A percentile compares a stretch with the other conserved stretches of the same genome.
These are phyloP conservation scores for Aleiodes leptofemur DNA, from an alignment of 2,888 invertebrate genomes.

Conservation along the genomic window DNA sequence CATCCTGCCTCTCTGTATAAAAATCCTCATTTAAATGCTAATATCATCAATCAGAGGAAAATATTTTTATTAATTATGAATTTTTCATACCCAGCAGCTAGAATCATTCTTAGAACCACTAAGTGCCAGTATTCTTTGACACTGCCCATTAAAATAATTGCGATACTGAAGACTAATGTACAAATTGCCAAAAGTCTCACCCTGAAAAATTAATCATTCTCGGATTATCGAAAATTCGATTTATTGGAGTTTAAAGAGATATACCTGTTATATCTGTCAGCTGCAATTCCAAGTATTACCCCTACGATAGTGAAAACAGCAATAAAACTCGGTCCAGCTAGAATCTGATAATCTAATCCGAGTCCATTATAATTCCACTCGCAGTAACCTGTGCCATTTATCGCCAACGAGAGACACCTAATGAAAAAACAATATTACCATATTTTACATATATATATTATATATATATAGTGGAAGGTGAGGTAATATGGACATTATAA, in stretches of 20 bases:
- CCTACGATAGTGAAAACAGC: constrained; percentile 93
- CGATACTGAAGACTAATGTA: constrained; percentile 87
- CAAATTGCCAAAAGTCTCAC: constrained; percentile 86
- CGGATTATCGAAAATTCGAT: neutral
- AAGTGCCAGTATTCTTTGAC: constrained; percentile 94
- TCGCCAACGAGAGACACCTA: constrained; percentile 81
- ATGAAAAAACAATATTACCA: constrained; percentile 31
- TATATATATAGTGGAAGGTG: neutral
- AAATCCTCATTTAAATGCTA: constrained; percentile 25
- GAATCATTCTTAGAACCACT: constrained; percentile 88
- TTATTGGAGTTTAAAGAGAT: constrained; percentile 5
- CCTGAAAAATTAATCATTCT: constrained; percentile 73
- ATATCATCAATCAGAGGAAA: neutral
- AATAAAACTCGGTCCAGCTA: constrained; percentile 95
- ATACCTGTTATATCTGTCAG: constrained; percentile 81
- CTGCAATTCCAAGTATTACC: constrained; percentile 88
- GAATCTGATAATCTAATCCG: constrained; percentile 92
- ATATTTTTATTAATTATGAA: constrained; percentile 21
- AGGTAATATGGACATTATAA: neutral
- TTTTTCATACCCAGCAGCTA: constrained; percentile 85
- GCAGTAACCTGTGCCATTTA: constrained; percentile 87
- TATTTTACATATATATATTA: neutral
- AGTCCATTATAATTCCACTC: constrained; percentile 96
- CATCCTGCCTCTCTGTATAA: constrained; percentile 86
- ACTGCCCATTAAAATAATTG: constrained; percentile 90